Conservation (phyloP, 2,797 vertebrate genomes). For the Limosa lapponica region DNA sequence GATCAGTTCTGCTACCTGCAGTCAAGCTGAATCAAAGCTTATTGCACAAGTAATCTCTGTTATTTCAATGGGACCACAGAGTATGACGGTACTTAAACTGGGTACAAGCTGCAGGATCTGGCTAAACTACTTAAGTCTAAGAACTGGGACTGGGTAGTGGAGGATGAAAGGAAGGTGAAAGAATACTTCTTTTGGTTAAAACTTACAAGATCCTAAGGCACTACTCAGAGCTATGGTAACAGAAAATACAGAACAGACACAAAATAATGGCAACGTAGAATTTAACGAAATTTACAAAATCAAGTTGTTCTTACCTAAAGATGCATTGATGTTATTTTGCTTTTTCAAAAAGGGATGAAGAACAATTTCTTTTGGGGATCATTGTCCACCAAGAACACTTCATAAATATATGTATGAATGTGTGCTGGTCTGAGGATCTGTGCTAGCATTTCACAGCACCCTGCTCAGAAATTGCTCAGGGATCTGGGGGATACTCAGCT, state of each 20-base stretch:
- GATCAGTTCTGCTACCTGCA: neutral
- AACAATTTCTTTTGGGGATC: neutral
- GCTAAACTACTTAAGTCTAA: neutral
- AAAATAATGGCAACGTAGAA: neutral
- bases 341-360: neutral
- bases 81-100: neutral
- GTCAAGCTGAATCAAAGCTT: neutral
- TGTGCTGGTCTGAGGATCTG: neutral
- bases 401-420: neutral
- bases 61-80: neutral
- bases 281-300: neutral
- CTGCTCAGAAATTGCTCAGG: neutral
- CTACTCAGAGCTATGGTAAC: neutral
- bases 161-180: neutral
- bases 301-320: neutral
- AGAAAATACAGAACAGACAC: neutral
- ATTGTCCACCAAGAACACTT: neutral
- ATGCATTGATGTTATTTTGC: neutral
- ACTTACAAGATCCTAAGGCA: neutral
- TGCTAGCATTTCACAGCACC: neutral
- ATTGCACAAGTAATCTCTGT: neutral
- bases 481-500: neutral
- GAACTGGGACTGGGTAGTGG: neutral
- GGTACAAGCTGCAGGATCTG: neutral
- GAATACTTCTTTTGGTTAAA: neutral